Conservation (phyloP, 2,797 vertebrate genomes). For the Percopsis omiscomaycus region DNA sequence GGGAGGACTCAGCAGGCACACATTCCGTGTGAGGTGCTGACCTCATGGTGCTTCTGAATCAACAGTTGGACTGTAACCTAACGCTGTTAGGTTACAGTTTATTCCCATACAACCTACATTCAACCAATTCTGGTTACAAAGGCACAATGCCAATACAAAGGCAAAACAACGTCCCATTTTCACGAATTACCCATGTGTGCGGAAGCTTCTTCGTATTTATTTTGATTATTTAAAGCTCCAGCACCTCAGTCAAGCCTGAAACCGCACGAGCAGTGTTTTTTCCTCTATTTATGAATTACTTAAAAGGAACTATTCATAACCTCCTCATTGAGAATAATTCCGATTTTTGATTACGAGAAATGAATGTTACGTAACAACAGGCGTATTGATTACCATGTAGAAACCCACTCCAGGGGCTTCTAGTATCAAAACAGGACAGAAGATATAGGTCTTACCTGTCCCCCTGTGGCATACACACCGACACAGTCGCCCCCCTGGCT, state of each 20-base stretch:
- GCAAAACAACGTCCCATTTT: too few relatives aligned
- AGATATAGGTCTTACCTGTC: conserved; percentile 70
- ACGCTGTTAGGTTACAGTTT: too few relatives aligned
- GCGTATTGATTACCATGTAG: background rate
- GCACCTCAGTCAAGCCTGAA: too few relatives aligned
- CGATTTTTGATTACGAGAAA: conserved; percentile 7
- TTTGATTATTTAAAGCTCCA: too few relatives aligned
- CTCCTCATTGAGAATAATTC: conserved; percentile 20
- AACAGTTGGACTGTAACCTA: conserved; percentile 21
- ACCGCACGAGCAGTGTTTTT: too few relatives aligned
- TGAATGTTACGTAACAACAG: conserved; percentile 23
- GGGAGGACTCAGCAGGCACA: conserved; percentile 31
- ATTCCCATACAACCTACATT: too few relatives aligned
- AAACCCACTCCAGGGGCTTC: conserved; percentile 43
- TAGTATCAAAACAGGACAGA: conserved; percentile 35
- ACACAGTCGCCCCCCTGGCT: conserved; percentile 59
- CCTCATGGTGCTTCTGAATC: conserved; percentile 39
- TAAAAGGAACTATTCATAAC: too few relatives aligned
- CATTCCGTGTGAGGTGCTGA: conserved; percentile 53
- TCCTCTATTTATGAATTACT: too few relatives aligned
- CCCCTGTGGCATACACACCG: conserved; percentile 54
- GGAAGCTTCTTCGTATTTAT: too few relatives aligned
- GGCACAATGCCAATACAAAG: too few relatives aligned
- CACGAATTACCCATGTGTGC: too few relatives aligned
- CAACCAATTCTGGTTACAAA: too few relatives aligned